Percentiles rank a stretch among this genome's conserved stretches.
Evolutionary conservation across 2,113 vertebrate species (phyloP).

Genomic region (Leucoraja erinaceus): DNA sequence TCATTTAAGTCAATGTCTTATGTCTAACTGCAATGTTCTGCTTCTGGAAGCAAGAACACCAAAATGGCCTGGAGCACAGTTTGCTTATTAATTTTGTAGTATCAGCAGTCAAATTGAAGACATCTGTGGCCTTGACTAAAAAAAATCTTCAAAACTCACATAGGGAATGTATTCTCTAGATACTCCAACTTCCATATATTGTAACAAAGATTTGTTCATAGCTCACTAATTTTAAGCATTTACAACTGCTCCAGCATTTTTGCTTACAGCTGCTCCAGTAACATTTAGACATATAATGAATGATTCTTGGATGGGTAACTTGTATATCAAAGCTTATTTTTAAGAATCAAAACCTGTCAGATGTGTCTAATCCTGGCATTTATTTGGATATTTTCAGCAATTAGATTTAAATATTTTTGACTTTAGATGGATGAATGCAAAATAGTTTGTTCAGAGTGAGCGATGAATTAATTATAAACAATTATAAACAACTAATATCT

Average conservation of each 20-base stretch:
- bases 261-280: not conserved
- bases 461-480: not conserved
- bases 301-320: not conserved
- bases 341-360: not conserved
- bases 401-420: slow-evolving; percentile 18
- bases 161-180: not conserved
- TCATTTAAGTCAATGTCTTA: not conserved
- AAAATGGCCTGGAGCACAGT: not conserved
- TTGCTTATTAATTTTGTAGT: not conserved
- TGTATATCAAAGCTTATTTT: not conserved
- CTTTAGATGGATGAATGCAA: not conserved
- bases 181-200: not conserved
- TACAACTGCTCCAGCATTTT: not conserved
- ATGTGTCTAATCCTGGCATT: not conserved
- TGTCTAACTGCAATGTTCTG: not conserved
- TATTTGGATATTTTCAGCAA: not conserved
- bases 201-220: not conserved
- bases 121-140: not conserved
- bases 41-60: not conserved
- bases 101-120: not conserved
- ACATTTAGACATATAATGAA: not conserved
- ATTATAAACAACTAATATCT: not conserved
- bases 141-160: not conserved
- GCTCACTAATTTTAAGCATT: not conserved
- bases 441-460: not conserved